These are phyloP conservation scores for Corythoichthys haematopterus DNA, from an alignment of 2,113 vertebrate genomes.

Conservation along the genomic window DNA sequence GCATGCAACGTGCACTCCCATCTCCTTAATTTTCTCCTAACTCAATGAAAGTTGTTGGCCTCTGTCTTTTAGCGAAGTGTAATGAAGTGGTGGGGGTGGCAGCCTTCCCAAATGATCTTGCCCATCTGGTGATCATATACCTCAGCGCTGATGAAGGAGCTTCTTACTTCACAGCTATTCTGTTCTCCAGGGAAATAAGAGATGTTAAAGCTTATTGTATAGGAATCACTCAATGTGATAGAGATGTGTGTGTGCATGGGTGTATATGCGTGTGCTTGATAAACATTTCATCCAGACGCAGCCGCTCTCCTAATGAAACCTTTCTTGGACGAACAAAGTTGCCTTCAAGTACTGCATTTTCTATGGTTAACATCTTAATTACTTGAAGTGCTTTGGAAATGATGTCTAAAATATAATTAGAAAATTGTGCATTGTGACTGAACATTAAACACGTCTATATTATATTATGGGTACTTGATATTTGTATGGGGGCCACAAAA, in stretches of 20 bases:
- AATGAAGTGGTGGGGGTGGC: slow-evolving; percentile 52
- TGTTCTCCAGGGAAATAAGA: slow-evolving; percentile 69
- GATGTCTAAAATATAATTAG: not conserved
- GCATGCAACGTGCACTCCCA: slow-evolving; percentile 11
- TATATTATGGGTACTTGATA: not conserved
- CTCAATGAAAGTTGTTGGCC: slow-evolving; percentile 14
- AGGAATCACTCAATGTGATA: slow-evolving; percentile 62
- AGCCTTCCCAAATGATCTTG: slow-evolving; percentile 43
- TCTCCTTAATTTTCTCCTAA: slow-evolving; percentile 19
- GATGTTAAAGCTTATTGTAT: slow-evolving; percentile 57
- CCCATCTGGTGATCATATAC: slow-evolving; percentile 44
- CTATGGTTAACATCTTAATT: not conserved
- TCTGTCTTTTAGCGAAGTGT: slow-evolving; percentile 41
- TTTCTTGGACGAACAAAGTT: slow-evolving; percentile 41
- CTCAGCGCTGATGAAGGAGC: slow-evolving; percentile 43
- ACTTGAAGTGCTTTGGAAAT: not conserved
- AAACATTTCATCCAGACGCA: slow-evolving; percentile 55
- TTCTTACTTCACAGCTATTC: slow-evolving; percentile 36
- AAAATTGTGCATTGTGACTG: too few species aligned
- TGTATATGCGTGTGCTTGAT: slow-evolving; percentile 44
- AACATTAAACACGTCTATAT: too few species aligned
- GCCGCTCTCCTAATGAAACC: slow-evolving; percentile 61
- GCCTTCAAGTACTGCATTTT: slow-evolving; percentile 45
- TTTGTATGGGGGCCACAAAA: not conserved
- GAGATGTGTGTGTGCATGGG: slow-evolving; percentile 9